Base-by-base conservation (phyloP, 1,140 invertebrate genomes). In the Sitophilus oryzae region DNA sequence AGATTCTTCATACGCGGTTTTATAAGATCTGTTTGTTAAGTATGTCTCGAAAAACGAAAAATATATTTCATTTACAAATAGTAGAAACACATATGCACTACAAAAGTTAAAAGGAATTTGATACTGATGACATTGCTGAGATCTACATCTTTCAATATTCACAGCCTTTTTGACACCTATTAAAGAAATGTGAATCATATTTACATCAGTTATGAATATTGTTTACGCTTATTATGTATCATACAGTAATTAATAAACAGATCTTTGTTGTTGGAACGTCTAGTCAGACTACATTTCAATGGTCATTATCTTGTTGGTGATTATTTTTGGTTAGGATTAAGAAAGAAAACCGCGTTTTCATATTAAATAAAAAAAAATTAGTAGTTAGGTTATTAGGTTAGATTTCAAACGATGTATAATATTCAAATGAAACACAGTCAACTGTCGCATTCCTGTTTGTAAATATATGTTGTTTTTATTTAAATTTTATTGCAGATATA, bases 401-500 rank as follows among this genome's bases (percentile, higher is more conserved):
- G 16, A 16, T 14, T 46, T 46, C 16, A 18, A 30, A 46, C 8
- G 22, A 46, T 34, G 22, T 44, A 44, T 46, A 14, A 34, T 46
- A 18, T 46, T 23, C 44, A 35, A 16, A 30, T 25, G 23, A 21
- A 15, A 25, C 16, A 46, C 22, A 46, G 21, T 25, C 21, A 30
- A 46, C 37, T 40, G 19, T 49, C 20, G 47, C 47, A 49, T 49
- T 49, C 47, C 47, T 49, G 11, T 30, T 30, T 30, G 19, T 49
- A 49, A 49, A 49, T 40, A 49, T 16, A 11, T 25, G 21, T 44
- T 44, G 18, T 5, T 4, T 44, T 44, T 44, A 20, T n/a, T 44
- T 44, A 44, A 20, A 44, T 44, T 44, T 44, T n/a, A 6, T 22
- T n/a, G 6, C 19, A 43, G 41, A n/a, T 43, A 21, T 18, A 42